phyloP scores from a whole-genome alignment of 2,113 vertebrate genomes.

The Buteo buteo region DNA sequence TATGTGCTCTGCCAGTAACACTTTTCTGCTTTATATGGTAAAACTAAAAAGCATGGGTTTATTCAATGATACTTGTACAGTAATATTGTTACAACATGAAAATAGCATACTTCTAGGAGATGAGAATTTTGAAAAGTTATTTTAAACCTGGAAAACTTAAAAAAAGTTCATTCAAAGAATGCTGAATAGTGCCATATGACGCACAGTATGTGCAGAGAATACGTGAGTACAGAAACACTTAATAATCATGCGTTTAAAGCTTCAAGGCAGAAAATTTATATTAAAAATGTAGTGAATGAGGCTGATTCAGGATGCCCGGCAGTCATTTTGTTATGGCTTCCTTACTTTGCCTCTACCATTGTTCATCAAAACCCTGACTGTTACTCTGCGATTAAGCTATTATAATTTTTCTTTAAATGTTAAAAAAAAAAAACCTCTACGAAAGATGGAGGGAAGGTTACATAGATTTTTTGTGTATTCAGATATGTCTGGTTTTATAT shows the following conservation, averaged over 20 bases:
- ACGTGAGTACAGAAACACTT: neutral
- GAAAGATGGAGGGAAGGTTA: neutral
- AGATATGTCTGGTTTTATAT: neutral
- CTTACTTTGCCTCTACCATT: neutral
- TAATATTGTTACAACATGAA: neutral
- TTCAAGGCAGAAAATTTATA: neutral
- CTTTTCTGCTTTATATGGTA: neutral
- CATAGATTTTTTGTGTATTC: neutral
- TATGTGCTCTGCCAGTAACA: neutral
- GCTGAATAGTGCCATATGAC: neutral
- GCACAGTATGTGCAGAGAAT: neutral
- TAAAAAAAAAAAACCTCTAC: neutral
- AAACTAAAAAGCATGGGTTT: neutral
- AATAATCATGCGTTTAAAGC: neutral
- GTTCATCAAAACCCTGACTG: neutral
- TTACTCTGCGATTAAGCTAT: neutral
- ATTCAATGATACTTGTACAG: neutral
- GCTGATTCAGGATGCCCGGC: neutral
- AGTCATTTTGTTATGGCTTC: neutral
- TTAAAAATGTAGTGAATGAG: neutral
- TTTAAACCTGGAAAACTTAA: neutral
- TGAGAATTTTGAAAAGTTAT: neutral
- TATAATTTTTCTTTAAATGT: neutral
- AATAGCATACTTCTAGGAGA: neutral
- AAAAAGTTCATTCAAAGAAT: neutral